phyloP scores from a whole-genome alignment of 1,140 invertebrate genomes.

The Pogonognathellus flavescens region DNA sequence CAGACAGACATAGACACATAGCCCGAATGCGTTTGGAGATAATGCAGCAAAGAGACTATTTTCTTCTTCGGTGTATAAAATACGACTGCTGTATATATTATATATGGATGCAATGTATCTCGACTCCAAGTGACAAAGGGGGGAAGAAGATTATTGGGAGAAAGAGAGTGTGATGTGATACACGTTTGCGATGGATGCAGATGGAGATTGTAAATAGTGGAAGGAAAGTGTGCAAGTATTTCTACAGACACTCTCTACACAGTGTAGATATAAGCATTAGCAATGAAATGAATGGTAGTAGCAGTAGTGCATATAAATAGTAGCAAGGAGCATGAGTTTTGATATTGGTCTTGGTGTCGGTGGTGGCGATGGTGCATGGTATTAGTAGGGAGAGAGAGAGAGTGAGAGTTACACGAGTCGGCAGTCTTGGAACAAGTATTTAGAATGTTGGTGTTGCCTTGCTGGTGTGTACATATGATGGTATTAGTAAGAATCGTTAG shows the following conservation, averaged over 20 bases:
- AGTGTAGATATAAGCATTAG: not conserved
- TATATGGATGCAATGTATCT: too few species aligned
- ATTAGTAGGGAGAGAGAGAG: not conserved
- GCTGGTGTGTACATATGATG: not conserved
- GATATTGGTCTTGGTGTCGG: not conserved
- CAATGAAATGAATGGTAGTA: not conserved
- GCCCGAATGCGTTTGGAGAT: too few species aligned
- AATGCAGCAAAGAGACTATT: too few species aligned
- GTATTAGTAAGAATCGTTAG: slow-evolving; percentile 14
- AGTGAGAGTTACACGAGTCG: not conserved
- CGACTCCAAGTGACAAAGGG: too few species aligned
- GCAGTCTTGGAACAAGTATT: not conserved
- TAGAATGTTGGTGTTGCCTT: not conserved
- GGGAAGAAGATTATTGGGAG: not conserved
- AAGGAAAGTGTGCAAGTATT: not conserved
- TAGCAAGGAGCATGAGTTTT: not conserved
- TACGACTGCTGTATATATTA: too few species aligned
- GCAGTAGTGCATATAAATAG: not conserved
- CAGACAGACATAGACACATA: too few species aligned
- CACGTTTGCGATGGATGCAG: not conserved
- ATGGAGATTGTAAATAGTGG: not conserved
- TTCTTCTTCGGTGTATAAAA: too few species aligned
- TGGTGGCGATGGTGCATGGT: not conserved
- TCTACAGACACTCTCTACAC: not conserved
- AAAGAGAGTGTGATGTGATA: not conserved